These are phyloP conservation scores for Pachymerium ferrugineum DNA, from an alignment of 2,888 invertebrate species.

Conservation along the genomic window DNA sequence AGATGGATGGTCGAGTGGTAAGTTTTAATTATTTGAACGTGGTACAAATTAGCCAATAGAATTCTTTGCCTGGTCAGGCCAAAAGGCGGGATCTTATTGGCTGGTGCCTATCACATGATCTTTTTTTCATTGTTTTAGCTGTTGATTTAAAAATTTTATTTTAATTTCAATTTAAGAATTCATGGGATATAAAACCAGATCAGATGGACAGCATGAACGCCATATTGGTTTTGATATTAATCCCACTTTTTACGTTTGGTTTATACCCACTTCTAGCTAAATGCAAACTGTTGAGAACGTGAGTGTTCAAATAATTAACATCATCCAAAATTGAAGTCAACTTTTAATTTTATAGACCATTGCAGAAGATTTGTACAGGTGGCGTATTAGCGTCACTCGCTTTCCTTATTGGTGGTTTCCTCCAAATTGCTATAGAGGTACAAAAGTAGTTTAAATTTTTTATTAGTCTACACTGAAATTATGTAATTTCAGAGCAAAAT, in stretches of 20 bases:
- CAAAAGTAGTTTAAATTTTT: neutral
- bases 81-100: no score
- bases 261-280: conserved; percentile 49
- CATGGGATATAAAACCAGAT: conserved; percentile 51
- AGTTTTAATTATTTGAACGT: no score
- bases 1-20: conserved; percentile 44
- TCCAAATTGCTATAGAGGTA: conserved; percentile 49
- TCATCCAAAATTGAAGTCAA: neutral
- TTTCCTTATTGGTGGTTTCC: conserved; percentile 52
- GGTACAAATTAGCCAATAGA: no score
- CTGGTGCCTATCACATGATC: no score
- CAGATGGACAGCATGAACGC: conserved; percentile 31
- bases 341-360: conserved; percentile 45
- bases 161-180: no score
- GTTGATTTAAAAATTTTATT: no score
- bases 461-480: neutral
- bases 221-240: neutral
- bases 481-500: neutral
- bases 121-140: no score
- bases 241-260: conserved; percentile 43
- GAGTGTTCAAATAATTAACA: conserved; percentile 40
- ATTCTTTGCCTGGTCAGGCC: no score
- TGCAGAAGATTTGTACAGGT: conserved; percentile 52
- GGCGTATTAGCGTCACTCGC: conserved; percentile 51
- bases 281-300: conserved; percentile 45